Evolutionary conservation across 2,113 vertebrate species (phyloP).

Genomic region (Poeciliopsis prolifica): DNA sequence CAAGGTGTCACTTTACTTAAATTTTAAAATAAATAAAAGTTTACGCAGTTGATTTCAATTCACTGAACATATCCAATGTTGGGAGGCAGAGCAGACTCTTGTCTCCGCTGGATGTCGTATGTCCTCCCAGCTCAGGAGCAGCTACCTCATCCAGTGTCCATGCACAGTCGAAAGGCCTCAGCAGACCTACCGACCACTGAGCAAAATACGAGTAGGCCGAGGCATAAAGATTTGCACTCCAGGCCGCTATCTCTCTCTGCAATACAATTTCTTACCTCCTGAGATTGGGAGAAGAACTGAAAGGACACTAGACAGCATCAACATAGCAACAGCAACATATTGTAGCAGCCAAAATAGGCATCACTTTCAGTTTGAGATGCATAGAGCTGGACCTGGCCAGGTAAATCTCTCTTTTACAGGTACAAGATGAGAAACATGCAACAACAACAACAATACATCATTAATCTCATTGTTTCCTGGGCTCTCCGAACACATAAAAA

Average conservation of each 20-base stretch:
- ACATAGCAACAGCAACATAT: slow-evolving; percentile 70
- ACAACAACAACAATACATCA: slow-evolving; percentile 77
- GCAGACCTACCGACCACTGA: slow-evolving; percentile 48
- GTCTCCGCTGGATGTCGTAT: slow-evolving; percentile 50
- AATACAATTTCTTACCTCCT: slow-evolving; percentile 67
- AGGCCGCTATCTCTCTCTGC: slow-evolving; percentile 52
- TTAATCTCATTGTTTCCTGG: slow-evolving; percentile 75
- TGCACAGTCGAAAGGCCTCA: slow-evolving; percentile 62
- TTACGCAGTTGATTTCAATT: slow-evolving; percentile 72
- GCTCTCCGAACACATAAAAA: slow-evolving; percentile 71
- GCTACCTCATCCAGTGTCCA: slow-evolving; percentile 66
- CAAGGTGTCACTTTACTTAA: slow-evolving; percentile 76
- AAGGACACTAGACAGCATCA: slow-evolving; percentile 75
- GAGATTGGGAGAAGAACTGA: slow-evolving; percentile 73
- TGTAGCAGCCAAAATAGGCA: slow-evolving; percentile 71
- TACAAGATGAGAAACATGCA: slow-evolving; percentile 80
- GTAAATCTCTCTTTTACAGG: slow-evolving; percentile 75
- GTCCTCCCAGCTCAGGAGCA: slow-evolving; percentile 74
- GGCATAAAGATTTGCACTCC: slow-evolving; percentile 42
- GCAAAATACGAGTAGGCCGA: slow-evolving; percentile 49
- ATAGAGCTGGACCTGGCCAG: slow-evolving; percentile 74
- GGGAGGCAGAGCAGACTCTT: slow-evolving; percentile 58
- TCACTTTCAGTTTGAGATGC: slow-evolving; percentile 74
- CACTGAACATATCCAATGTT: slow-evolving; percentile 69
- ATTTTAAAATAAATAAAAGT: slow-evolving; percentile 75